Conservation (phyloP, 30 jellyfish, hydroid and myxozoan genomes). For the Phacellophora camtschatica region DNA sequence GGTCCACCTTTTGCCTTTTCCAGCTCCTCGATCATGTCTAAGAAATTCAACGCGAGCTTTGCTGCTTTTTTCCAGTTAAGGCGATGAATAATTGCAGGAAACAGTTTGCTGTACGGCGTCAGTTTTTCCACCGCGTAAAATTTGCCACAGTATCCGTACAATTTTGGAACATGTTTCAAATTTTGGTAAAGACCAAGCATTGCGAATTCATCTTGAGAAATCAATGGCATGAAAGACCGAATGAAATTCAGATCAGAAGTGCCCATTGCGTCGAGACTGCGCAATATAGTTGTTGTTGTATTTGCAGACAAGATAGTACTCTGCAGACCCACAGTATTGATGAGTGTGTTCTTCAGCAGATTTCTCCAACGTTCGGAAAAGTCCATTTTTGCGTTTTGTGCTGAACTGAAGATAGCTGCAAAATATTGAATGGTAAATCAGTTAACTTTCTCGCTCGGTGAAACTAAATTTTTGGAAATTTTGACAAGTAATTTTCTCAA, state of each 20-base stretch:
- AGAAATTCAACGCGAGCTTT: constrained; percentile 69
- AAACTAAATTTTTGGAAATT: no score
- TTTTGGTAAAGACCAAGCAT: constrained; percentile 76
- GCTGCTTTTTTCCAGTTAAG: constrained; percentile 70
- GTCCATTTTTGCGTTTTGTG: not conserved
- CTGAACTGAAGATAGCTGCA: no score
- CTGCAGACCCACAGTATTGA: not conserved
- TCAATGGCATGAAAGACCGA: constrained; percentile 41
- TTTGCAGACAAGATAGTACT: not conserved
- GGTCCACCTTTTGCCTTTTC: constrained; percentile 74
- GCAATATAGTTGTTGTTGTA: not conserved
- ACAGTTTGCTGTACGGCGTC: constrained; percentile 45
- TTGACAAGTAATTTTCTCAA: no score
- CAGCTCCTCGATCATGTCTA: constrained; percentile 67
- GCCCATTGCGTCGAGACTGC: constrained; percentile 3
- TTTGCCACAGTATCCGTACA: constrained; percentile 90
- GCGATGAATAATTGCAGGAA: constrained; percentile 54
- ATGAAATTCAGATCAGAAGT: not conserved
- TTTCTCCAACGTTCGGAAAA: not conserved
- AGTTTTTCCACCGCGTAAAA: constrained; percentile 78
- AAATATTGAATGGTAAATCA: no score
- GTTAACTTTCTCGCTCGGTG: no score
- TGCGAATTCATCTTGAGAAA: constrained; percentile 77
- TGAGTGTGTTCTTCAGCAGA: not conserved
- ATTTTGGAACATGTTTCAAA: constrained; percentile 68